Evolutionary conservation across 2,888 invertebrate genomes (phyloP).

Genomic region (Archips xylosteana): DNA sequence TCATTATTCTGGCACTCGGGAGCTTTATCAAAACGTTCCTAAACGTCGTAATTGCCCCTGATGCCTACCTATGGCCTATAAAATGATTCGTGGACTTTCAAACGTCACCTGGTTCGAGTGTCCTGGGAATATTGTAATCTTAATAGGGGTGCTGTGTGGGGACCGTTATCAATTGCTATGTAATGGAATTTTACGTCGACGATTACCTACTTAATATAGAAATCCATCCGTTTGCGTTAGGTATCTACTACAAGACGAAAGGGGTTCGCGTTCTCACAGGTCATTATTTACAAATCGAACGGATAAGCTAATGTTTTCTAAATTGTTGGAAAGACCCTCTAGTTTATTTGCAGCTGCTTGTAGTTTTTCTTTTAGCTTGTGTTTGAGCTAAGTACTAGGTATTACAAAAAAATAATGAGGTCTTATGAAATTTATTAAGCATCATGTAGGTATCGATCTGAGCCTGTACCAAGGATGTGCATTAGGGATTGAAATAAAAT

Average conservation of each 20-base stretch:
- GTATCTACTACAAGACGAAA: slow-evolving; percentile 16
- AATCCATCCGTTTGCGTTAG: slow-evolving; percentile 9
- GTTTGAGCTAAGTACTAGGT: too few species aligned
- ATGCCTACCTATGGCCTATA: slow-evolving; percentile 22
- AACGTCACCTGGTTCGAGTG: slow-evolving; percentile 58
- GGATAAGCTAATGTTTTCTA: neutral
- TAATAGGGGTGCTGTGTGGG: slow-evolving; percentile 39
- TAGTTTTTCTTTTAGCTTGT: neutral
- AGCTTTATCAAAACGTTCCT: slow-evolving; percentile 55
- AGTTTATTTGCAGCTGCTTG: neutral
- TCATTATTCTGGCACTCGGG: slow-evolving; percentile 60
- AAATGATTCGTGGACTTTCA: slow-evolving; percentile 41
- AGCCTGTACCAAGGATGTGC: too few species aligned
- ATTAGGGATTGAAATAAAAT: too few species aligned
- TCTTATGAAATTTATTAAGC: too few species aligned
- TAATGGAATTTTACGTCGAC: slow-evolving; percentile 30
- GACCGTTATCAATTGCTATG: slow-evolving; percentile 48
- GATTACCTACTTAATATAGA: slow-evolving; percentile 13
- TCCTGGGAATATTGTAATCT: slow-evolving; percentile 60
- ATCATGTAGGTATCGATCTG: too few species aligned
- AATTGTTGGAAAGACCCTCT: neutral
- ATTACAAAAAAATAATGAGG: too few species aligned
- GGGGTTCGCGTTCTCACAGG: slow-evolving; percentile 32
- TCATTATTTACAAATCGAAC: slow-evolving; percentile 22
- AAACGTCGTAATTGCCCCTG: slow-evolving; percentile 27